Conservation (phyloP, 1,140 invertebrate genomes). For the Calephelis virginiensis region DNA sequence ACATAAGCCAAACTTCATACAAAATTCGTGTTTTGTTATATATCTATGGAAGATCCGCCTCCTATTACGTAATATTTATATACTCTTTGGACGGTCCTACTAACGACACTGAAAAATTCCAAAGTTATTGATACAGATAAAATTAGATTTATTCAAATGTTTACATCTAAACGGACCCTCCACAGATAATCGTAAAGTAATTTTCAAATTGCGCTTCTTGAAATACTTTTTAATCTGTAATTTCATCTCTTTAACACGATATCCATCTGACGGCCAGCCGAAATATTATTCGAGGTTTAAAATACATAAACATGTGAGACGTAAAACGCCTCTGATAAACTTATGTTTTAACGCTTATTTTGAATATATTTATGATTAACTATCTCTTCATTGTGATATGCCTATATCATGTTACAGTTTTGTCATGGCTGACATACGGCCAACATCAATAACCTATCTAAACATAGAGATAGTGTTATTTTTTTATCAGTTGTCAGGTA, state of each 20-base stretch:
- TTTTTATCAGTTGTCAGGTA: too few relatives aligned
- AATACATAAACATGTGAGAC: conserved; percentile 3
- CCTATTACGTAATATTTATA: too few relatives aligned
- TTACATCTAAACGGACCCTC: not conserved
- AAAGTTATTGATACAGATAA: conserved; percentile 1
- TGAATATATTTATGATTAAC: not conserved
- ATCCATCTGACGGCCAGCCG: conserved; percentile 5
- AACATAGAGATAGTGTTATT: too few relatives aligned
- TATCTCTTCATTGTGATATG: not conserved
- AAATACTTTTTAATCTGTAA: conserved; percentile 15
- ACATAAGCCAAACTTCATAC: too few relatives aligned
- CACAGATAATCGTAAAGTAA: not conserved
- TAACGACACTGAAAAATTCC: not conserved
- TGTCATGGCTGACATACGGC: too few relatives aligned
- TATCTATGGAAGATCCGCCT: too few relatives aligned
- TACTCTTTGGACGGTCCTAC: not conserved
- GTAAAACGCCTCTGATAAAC: not conserved
- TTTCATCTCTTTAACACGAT: conserved; percentile 11
- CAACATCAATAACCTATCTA: too few relatives aligned
- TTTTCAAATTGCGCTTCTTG: conserved; percentile 10
- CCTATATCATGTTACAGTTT: too few relatives aligned
- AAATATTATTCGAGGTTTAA: conserved; percentile 5
- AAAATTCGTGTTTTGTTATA: too few relatives aligned
- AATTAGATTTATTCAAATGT: conserved; percentile 4
- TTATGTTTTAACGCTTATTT: conserved; percentile 5